These are phyloP conservation scores for Larimichthys crocea DNA, from an alignment of 2,113 vertebrate genomes.

Conservation along the genomic window DNA sequence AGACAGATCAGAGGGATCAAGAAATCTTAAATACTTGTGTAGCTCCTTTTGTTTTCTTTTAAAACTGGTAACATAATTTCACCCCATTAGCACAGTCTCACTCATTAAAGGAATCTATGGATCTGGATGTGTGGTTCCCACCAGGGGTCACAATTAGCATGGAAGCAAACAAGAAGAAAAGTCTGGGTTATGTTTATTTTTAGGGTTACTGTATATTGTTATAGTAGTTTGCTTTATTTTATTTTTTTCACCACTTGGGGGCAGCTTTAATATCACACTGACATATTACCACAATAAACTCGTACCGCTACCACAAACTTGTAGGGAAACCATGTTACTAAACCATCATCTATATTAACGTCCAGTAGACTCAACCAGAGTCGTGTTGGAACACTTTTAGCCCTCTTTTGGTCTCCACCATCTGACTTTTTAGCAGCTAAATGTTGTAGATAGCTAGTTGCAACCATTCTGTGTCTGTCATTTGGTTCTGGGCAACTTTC, in stretches of 20 bases:
- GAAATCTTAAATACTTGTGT: too few relatives aligned
- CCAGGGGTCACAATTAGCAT: too few relatives aligned
- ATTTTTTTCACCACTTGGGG: too few relatives aligned
- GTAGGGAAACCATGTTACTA: neutral
- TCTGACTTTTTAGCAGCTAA: neutral
- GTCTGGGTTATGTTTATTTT: neutral
- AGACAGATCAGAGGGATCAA: neutral
- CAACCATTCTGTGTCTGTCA: neutral
- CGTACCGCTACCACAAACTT: too few relatives aligned
- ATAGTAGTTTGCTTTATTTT: too few relatives aligned
- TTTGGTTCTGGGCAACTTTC: too few relatives aligned
- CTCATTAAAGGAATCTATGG: too few relatives aligned
- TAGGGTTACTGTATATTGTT: neutral
- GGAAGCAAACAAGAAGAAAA: too few relatives aligned
- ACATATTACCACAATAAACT: neutral
- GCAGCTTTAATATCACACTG: neutral
- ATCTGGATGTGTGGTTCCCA: too few relatives aligned
- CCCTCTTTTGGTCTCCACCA: neutral
- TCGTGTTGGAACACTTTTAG: too few relatives aligned
- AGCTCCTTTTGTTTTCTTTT: neutral
- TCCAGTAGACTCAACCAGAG: neutral
- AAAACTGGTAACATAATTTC: neutral
- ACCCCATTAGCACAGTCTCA: neutral
- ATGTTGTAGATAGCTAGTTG: too few relatives aligned
- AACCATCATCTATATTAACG: too few relatives aligned